Conservation (phyloP, 1,140 invertebrate species). For the Listronotus bonariensis region DNA sequence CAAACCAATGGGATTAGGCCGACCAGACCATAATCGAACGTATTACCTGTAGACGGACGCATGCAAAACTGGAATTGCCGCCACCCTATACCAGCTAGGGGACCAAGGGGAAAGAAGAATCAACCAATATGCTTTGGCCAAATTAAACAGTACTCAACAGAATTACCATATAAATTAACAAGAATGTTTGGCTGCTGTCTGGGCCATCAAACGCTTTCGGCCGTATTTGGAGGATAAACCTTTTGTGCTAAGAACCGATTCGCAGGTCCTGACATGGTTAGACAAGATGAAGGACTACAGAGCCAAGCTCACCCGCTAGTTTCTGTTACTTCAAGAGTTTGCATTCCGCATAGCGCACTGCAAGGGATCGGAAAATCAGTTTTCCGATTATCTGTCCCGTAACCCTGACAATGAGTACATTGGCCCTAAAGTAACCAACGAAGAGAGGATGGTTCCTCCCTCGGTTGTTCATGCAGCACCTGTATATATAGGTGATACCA, state of each 20-base stretch:
- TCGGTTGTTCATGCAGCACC: too few species aligned
- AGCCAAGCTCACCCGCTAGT: constrained; percentile 47
- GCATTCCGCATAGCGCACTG: constrained; percentile 38
- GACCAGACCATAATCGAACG: constrained; percentile 40
- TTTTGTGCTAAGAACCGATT: constrained; percentile 31
- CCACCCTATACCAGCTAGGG: constrained; percentile 42
- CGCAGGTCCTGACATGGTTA: constrained; percentile 42
- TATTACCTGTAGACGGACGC: constrained; percentile 43
- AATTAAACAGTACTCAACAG: constrained; percentile 10
- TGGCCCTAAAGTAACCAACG: too few species aligned
- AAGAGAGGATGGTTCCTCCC: too few species aligned
- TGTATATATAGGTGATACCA: too few species aligned
- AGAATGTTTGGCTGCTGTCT: constrained; percentile 56
- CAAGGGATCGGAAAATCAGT: constrained; percentile 40
- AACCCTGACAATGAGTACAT: too few species aligned
- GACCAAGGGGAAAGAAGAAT: constrained; percentile 16
- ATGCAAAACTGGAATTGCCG: constrained; percentile 43
- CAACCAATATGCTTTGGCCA: constrained; percentile 29
- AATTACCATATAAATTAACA: constrained; percentile 46
- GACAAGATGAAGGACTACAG: constrained; percentile 34
- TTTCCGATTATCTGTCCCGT: constrained; percentile 16
- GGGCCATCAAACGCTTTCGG: constrained; percentile 52
- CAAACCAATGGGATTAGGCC: constrained; percentile 25
- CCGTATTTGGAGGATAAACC: constrained; percentile 43
- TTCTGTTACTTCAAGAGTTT: constrained; percentile 43